Conservation (phyloP, 2,888 invertebrate species). For the Cylindroiulus punctatus region DNA sequence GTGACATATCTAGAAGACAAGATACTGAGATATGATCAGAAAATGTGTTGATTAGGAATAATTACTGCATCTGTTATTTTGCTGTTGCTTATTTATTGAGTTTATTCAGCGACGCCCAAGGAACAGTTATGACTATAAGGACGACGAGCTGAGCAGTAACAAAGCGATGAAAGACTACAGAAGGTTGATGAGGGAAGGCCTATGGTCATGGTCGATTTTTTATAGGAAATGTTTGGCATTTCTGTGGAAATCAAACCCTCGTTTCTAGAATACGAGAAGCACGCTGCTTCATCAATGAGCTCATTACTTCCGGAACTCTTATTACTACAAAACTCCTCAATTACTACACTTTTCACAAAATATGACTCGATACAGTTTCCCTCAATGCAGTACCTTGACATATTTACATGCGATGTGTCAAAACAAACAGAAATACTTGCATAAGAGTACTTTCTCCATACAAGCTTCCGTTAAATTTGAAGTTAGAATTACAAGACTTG, state of each 20-base stretch:
- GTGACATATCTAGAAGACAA: background rate
- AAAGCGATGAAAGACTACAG: background rate
- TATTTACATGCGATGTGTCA: no score
- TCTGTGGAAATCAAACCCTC: no score
- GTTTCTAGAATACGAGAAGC: background rate
- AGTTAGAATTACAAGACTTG: no score
- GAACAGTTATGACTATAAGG: background rate
- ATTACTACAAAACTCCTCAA: background rate
- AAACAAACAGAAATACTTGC: no score
- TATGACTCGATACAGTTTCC: background rate
- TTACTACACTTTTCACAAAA: background rate
- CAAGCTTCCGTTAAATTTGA: no score
- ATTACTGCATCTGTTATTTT: background rate
- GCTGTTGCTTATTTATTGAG: background rate
- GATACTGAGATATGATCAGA: background rate
- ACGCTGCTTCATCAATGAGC: background rate
- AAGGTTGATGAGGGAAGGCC: background rate
- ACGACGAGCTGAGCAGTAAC: background rate
- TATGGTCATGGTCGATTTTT: slow-evolving; percentile 1
- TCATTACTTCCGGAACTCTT: background rate
- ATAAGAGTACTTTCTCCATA: no score
- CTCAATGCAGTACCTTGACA: no score
- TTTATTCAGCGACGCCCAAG: background rate
- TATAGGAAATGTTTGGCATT: background rate
- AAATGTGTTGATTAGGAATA: background rate